These are phyloP conservation scores for Falco punctatus DNA, from an alignment of 2,113 vertebrate genomes.

Conservation along the genomic window DNA sequence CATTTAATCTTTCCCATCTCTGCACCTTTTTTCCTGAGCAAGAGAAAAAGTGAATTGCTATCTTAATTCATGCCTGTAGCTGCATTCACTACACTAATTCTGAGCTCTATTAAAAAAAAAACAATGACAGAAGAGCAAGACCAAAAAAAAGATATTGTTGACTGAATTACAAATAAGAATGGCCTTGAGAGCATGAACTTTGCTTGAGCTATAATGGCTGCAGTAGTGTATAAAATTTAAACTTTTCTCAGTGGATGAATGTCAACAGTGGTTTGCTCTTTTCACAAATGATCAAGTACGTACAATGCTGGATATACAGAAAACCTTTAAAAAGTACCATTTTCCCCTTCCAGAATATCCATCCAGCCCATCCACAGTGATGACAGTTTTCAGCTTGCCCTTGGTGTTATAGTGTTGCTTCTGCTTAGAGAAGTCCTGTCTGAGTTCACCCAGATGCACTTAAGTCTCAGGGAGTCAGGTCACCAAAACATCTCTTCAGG, in stretches of 20 bases:
- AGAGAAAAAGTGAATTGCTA: background rate
- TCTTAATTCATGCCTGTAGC: background rate
- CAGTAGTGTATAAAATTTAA: slow-evolving; percentile 39
- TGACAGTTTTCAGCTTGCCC: background rate
- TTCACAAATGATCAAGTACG: slow-evolving; percentile 19
- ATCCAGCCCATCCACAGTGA: background rate
- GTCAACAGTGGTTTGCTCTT: slow-evolving; percentile 38
- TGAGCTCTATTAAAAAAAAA: background rate
- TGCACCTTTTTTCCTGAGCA: background rate
- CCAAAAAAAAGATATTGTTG: background rate
- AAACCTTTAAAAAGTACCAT: background rate
- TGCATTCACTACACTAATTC: background rate
- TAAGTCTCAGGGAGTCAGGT: background rate
- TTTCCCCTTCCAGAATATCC: background rate
- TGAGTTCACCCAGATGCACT: background rate
- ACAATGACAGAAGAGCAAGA: background rate
- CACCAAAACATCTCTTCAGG: background rate
- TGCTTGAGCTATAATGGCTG: slow-evolving; percentile 6
- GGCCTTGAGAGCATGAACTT: slow-evolving; percentile 27
- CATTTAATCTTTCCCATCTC: background rate
- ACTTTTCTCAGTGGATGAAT: slow-evolving; percentile 1
- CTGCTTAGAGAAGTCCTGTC: background rate
- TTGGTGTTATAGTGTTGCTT: background rate
- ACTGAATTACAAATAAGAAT: background rate
- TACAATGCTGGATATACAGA: background rate